Percentiles rank a stretch among this genome's conserved stretches.
Evolutionary conservation across 2,888 invertebrate genomes (phyloP).

Genomic region (Netelia virgata): DNA sequence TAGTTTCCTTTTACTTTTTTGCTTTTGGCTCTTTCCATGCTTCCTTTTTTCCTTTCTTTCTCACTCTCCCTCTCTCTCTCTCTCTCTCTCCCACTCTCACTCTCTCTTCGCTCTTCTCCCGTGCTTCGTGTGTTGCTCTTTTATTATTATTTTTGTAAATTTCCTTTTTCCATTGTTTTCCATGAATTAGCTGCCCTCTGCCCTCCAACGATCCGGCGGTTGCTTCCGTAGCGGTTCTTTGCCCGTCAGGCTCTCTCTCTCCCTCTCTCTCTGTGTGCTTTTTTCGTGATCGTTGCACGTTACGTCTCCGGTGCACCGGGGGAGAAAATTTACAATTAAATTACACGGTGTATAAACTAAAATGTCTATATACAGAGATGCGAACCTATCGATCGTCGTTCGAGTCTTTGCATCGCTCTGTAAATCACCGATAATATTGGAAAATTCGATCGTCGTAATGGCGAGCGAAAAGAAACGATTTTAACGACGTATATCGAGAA

Average conservation of each 20-base stretch:
- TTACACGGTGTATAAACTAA: background rate
- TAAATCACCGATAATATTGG: background rate
- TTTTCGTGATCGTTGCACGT: constrained; percentile 32
- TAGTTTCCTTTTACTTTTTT: constrained; percentile 40
- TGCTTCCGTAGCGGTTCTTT: constrained; percentile 53
- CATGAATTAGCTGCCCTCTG: constrained; percentile 56
- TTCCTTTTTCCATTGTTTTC: constrained; percentile 62
- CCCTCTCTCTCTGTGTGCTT: background rate
- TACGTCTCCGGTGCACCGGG: constrained; percentile 10
- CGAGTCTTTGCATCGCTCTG: constrained; percentile 8
- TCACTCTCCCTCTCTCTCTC: constrained; percentile 29
- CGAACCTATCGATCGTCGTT: constrained; percentile 6
- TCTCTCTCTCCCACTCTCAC: constrained; percentile 38
- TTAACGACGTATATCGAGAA: no score
- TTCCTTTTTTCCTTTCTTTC: constrained; percentile 17
- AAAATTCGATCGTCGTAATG: background rate
- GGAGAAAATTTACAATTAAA: constrained; percentile 42
- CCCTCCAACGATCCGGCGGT: constrained; percentile 47
- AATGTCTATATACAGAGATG: background rate
- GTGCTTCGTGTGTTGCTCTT: constrained; percentile 27
- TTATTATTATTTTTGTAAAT: constrained; percentile 22
- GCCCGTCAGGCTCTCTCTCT: constrained; percentile 22
- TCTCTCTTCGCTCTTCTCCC: constrained; percentile 31
- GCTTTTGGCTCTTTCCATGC: constrained; percentile 18
- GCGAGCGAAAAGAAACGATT: no score